A percentile compares a stretch with the other conserved stretches of the same genome.
Evolutionary conservation across 2,797 vertebrate species (phyloP).

Genomic region (Peromyscus attwateri): DNA sequence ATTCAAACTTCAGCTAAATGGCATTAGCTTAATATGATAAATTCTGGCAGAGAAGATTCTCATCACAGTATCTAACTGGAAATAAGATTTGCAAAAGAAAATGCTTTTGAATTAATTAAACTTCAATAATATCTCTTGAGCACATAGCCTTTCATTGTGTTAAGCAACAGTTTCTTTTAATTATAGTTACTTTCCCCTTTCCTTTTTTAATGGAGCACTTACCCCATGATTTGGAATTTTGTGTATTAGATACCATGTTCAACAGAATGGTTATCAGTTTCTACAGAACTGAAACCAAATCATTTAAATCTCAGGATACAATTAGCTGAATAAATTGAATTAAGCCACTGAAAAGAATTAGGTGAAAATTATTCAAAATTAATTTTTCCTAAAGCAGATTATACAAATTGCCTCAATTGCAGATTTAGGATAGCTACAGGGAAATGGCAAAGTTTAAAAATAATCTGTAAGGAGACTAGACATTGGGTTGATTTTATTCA

Average conservation of each 20-base stretch:
- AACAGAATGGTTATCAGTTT: neutral
- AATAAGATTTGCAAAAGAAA: constrained; percentile 41
- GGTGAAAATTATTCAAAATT: neutral
- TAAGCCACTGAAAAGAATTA: constrained; percentile 20
- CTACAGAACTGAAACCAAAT: neutral
- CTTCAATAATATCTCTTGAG: neutral
- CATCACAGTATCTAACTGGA: constrained; percentile 17
- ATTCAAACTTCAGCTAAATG: constrained; percentile 35
- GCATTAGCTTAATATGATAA: constrained; percentile 26
- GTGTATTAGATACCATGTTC: neutral
- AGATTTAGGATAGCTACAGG: neutral
- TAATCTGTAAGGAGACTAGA: neutral
- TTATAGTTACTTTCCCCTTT: neutral
- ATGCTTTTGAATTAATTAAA: constrained; percentile 31
- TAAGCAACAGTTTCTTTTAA: constrained; percentile 14
- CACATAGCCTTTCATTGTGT: neutral
- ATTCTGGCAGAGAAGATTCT: neutral
- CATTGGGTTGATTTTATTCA: neutral
- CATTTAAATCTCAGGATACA: constrained; percentile 10
- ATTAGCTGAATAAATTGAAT: constrained; percentile 22
- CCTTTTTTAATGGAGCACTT: neutral
- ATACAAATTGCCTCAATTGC: neutral
- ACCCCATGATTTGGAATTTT: constrained; percentile 10
- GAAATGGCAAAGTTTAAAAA: neutral
- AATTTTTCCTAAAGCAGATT: neutral